Conservation (phyloP, 2,113 vertebrate species). For the Halcyon malimbica region DNA sequence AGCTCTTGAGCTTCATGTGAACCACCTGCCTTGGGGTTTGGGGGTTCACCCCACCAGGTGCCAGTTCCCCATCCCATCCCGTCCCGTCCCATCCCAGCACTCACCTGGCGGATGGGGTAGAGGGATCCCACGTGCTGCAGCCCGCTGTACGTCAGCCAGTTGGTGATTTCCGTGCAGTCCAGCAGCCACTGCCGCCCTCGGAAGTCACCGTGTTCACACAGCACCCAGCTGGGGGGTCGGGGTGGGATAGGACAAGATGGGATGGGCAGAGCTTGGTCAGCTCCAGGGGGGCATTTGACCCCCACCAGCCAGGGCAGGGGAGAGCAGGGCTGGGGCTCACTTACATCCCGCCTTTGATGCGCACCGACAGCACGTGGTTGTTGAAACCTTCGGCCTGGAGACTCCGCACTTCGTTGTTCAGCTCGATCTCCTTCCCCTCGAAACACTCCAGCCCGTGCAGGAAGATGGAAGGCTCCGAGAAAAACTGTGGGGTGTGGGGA, state of each 20-base stretch:
- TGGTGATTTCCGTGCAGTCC: slow-evolving; percentile 88
- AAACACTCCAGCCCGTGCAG: slow-evolving; percentile 91
- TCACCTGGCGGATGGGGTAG: slow-evolving; percentile 89
- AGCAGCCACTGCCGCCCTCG: slow-evolving; percentile 93
- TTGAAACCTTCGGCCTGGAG: slow-evolving; percentile 89
- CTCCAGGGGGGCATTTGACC: accelerated
- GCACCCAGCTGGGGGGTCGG: slow-evolving; percentile 85
- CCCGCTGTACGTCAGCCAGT: slow-evolving; percentile 92
- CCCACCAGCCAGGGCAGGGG: accelerated
- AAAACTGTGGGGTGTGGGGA: slow-evolving; percentile 68
- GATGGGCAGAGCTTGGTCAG: accelerated
- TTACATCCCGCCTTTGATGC: slow-evolving; percentile 88
- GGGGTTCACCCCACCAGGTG: accelerated
- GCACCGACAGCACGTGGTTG: slow-evolving; percentile 88
- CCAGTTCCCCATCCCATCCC: accelerated
- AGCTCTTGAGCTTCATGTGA: accelerated
- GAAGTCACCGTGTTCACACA: slow-evolving; percentile 92
- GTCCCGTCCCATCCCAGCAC: not conserved
- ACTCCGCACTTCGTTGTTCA: slow-evolving; percentile 79
- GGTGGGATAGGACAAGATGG: not conserved
- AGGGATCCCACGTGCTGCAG: slow-evolving; percentile 87
- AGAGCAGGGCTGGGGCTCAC: not conserved
- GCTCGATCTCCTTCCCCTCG: slow-evolving; percentile 89
- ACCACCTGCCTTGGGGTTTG: accelerated
- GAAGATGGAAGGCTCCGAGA: slow-evolving; percentile 88